A percentile compares a stretch with the other conserved stretches of the same genome.
These are phyloP conservation scores for Scaptomyza montana DNA, from an alignment of 1,140 invertebrate species.

Conservation along the genomic window DNA sequence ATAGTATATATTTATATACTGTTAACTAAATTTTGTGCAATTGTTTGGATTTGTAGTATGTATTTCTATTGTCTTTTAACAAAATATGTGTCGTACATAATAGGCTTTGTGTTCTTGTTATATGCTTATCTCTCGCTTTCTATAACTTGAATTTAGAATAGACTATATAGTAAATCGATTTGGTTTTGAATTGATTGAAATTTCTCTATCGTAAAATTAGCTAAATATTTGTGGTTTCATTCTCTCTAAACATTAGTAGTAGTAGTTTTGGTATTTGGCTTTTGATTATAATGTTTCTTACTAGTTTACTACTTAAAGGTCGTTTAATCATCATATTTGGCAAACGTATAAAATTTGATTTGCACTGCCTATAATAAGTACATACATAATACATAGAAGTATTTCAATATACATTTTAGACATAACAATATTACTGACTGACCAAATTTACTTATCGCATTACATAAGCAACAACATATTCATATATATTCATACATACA, in stretches of 20 bases:
- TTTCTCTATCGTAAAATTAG: neutral
- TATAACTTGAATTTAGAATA: slow-evolving; percentile 1
- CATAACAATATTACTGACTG: slow-evolving; percentile 2
- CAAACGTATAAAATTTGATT: neutral
- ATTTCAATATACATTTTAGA: neutral
- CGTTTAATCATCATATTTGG: neutral
- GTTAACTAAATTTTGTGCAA: neutral
- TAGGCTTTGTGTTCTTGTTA: neutral
- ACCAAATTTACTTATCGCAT: slow-evolving; percentile 4
- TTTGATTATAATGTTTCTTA: slow-evolving; percentile 3
- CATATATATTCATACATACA: neutral
- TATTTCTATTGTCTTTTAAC: neutral
- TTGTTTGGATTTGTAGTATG: neutral
- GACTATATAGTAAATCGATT: neutral
- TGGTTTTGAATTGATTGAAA: slow-evolving; percentile 2
- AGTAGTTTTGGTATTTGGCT: neutral
- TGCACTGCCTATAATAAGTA: neutral
- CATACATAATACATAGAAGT: neutral
- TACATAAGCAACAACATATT: slow-evolving; percentile 24
- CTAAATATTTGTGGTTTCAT: neutral
- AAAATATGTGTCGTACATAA: neutral
- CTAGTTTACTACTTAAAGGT: neutral
- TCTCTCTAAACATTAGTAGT: neutral
- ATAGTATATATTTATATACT: neutral
- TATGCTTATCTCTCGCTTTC: neutral